Conservation (phyloP, 2,888 invertebrate species). For the Cephus pulcher region DNA sequence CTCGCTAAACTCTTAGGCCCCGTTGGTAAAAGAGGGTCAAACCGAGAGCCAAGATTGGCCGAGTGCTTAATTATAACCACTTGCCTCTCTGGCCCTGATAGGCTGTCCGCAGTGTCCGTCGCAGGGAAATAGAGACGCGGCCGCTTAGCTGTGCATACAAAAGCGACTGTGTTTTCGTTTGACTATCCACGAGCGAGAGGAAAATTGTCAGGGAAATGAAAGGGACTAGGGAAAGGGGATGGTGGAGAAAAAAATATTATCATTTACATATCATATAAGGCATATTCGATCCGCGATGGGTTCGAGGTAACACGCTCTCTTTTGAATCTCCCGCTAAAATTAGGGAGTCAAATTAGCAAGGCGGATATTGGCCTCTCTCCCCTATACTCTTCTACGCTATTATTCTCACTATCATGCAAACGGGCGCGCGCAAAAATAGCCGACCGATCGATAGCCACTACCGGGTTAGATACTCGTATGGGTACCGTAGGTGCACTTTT, state of each 20-base stretch:
- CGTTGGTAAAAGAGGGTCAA: conserved; percentile 6
- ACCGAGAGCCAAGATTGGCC: conserved; percentile 5
- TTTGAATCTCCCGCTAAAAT: not conserved
- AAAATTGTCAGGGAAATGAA: no score
- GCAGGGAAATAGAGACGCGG: no score
- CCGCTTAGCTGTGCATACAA: no score
- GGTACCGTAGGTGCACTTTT: conserved; percentile 1
- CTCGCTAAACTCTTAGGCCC: no score
- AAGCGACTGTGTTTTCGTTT: no score
- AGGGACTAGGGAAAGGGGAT: no score
- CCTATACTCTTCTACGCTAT: conserved; percentile 15
- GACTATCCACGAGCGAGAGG: no score
- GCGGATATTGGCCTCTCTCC: conserved; percentile 9
- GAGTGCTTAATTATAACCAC: conserved; percentile 9
- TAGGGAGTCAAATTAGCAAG: conserved; percentile 6
- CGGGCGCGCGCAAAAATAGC: conserved; percentile 36
- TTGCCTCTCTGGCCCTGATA: conserved; percentile 6
- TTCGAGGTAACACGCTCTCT: not conserved
- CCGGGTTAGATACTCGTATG: not conserved
- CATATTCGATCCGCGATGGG: not conserved
- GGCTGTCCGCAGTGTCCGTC: not conserved
- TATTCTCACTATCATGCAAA: conserved; percentile 40
- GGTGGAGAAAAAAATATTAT: no score
- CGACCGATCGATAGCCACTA: conserved; percentile 30
- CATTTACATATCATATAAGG: no score